Conservation (phyloP, 2,113 vertebrate species). For the Ammodytes dubius region DNA sequence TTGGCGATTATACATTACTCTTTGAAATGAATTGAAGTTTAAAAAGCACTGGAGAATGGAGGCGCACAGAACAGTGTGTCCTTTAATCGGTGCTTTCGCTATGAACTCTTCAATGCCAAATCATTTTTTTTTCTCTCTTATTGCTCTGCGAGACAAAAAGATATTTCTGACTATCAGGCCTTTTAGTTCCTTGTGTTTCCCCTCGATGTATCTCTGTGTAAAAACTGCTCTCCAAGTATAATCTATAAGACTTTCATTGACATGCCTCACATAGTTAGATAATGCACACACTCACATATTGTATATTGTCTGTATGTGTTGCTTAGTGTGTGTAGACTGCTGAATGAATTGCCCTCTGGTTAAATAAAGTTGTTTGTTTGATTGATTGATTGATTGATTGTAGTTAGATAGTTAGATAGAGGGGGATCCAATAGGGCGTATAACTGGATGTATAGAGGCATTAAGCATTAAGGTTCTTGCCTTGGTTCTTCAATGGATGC, state of each 20-base stretch:
- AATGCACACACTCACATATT: not conserved
- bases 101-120: constrained; percentile 61
- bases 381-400: no score
- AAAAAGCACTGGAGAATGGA: constrained; percentile 64
- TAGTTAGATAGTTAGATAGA: no score
- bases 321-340: no score
- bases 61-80: constrained; percentile 59
- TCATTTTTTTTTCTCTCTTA: constrained; percentile 53
- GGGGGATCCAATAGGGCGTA: no score
- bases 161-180: constrained; percentile 56
- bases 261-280: no score
- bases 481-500: no score
- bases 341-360: no score
- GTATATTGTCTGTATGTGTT: no score
- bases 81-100: constrained; percentile 70
- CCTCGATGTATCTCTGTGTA: constrained; percentile 25
- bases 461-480: no score
- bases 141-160: constrained; percentile 57
- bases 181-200: constrained; percentile 57
- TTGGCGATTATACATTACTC: constrained; percentile 67
- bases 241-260: no score
- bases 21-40: constrained; percentile 69
- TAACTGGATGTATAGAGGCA: no score
- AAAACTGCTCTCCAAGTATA: constrained; percentile 55
- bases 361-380: no score